A percentile compares a stretch with the other conserved stretches of the same genome.
These are phyloP conservation scores for Leucophenga montana DNA, from an alignment of 2,888 invertebrate genomes.

Conservation along the genomic window DNA sequence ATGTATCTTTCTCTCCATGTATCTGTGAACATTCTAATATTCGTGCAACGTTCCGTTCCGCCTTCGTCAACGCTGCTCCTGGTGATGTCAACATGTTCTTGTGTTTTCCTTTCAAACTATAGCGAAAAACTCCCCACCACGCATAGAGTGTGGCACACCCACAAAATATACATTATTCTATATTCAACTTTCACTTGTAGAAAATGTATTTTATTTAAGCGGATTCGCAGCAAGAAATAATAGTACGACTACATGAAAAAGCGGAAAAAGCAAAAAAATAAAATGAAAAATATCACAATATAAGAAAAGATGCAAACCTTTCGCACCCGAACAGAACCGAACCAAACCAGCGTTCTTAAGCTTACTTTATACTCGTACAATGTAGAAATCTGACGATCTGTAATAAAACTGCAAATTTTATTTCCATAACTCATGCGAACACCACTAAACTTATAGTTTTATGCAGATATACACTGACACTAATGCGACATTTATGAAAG, in stretches of 20 bases:
- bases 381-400: constrained; percentile 19
- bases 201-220: constrained; percentile 1
- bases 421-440: constrained; percentile 18
- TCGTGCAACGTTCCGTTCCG: no score
- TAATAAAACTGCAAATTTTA: constrained; percentile 24
- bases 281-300: neutral
- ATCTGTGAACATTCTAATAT: neutral
- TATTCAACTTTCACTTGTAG: no score
- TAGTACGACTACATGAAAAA: no score
- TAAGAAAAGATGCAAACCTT: neutral
- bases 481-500: constrained; percentile 55
- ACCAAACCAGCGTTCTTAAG: no score
- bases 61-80: constrained; percentile 18
- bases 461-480: constrained; percentile 45
- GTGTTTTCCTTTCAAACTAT: constrained; percentile 42
- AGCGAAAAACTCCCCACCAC: constrained; percentile 26
- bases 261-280: neutral
- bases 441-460: neutral
- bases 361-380: neutral
- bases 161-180: no score
- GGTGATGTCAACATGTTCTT: constrained; percentile 17
- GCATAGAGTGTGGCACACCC: constrained; percentile 43
- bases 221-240: neutral
- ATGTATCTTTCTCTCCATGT: constrained; percentile 40
- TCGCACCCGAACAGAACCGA: neutral